Evolutionary conservation across 2,888 invertebrate species (phyloP).

Genomic region (Hyles lineata): DNA sequence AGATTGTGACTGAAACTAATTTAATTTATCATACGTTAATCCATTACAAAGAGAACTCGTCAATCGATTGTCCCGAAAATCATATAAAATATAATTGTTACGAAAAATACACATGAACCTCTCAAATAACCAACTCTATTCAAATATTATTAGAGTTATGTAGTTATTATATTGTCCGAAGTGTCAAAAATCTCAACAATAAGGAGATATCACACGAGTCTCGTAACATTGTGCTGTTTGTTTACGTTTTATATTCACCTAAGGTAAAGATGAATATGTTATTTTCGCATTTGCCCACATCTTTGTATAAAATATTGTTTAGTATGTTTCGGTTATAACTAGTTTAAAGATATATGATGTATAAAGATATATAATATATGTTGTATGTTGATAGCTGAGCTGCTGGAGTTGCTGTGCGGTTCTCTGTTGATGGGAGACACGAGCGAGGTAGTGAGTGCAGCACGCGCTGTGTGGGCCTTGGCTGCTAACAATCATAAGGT

Average conservation of each 20-base stretch:
- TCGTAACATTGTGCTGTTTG: not conserved
- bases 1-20: too few relatives aligned
- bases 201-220: not conserved
- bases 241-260: conserved; percentile 7
- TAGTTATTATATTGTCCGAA: not conserved
- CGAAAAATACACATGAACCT: too few relatives aligned
- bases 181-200: not conserved
- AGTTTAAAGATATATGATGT: not conserved
- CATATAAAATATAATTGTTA: too few relatives aligned
- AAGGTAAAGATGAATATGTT: not conserved
- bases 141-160: not conserved
- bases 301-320: not conserved
- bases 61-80: too few relatives aligned
- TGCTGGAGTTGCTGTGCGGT: conserved; percentile 68
- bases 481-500: conserved; percentile 89
- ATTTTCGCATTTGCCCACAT: conserved; percentile 11
- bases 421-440: conserved; percentile 68
- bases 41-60: too few relatives aligned
- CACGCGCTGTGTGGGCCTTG: conserved; percentile 87
- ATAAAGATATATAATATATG: not conserved
- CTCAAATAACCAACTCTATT: too few relatives aligned
- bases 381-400: conserved; percentile 57
- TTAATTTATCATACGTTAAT: too few relatives aligned
- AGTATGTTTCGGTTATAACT: not conserved
- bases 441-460: conserved; percentile 70